Evolutionary conservation across 2,113 vertebrate species (phyloP), one percentile per base, ranked within the genome.

Genomic region (Philantomba maxwellii): DNA sequence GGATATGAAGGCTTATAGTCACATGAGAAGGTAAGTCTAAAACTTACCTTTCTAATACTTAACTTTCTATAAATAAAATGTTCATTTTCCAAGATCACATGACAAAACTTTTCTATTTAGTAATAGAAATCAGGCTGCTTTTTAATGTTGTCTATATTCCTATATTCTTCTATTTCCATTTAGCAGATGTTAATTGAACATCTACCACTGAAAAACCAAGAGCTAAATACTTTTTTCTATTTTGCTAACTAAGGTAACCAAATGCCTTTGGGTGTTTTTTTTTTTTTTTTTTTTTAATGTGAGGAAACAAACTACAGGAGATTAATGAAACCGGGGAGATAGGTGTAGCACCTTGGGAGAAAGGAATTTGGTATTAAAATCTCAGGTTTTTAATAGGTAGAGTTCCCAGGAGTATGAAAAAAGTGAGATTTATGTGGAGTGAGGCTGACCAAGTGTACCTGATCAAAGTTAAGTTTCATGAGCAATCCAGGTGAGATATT

Each of bases 401-500:
- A 19, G 19, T 75, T 84, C 47, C 25, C 83, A 91, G 64, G 26
- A 96, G 5, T 19, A 45, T 26, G 19, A 94, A 87, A 53, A 95
- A 87, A 94, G 49, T 62, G 73, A 86, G 26, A 12, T 77, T 84
- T 94, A 25, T 57, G n/a, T 78, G 57, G 36, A 91, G 28, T 75
- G 33, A 91, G 60, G 39, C 81, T 66, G 23, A 45, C 47, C 36
- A 83, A 39, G 12, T 19, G 15, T 82, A 53, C 26, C 73, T 77
- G 51, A 81, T 80, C 64, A 85, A 93, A 91, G 10, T 84, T 77
- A 81, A 90, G 53, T 36, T 86, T 77, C 36, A 47, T 26, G 77
- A 93, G 36, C 70, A 36, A 94, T n/a, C 53, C 70, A 87, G 19
- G 93, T 82, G 88, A 96, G 58, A 80, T 57, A 33, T 87, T 94